phyloP scores from a whole-genome alignment of 2,113 vertebrate genomes.

The Casuarius casuarius region DNA sequence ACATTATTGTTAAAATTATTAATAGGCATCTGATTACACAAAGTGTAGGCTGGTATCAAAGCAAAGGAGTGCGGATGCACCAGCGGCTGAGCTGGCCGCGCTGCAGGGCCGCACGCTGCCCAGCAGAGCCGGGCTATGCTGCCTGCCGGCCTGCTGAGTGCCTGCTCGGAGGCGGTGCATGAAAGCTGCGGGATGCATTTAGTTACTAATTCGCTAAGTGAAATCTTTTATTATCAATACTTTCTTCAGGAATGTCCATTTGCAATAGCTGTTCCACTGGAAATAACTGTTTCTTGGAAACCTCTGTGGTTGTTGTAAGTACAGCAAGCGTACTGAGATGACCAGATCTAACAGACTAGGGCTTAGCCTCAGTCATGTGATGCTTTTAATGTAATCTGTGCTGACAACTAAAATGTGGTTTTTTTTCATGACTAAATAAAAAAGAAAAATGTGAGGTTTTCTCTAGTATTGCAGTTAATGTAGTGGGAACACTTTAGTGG shows the following conservation, averaged over 20 bases:
- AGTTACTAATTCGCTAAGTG: background rate
- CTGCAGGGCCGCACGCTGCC: no score
- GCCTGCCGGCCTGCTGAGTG: no score
- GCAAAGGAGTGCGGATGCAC: fast-evolving
- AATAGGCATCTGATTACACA: background rate
- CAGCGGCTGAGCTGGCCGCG: background rate
- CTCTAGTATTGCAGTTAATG: background rate
- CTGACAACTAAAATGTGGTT: background rate
- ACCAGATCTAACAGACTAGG: background rate
- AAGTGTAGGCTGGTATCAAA: background rate
- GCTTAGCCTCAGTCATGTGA: background rate
- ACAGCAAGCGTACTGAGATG: background rate
- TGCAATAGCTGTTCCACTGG: background rate
- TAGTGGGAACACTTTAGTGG: background rate
- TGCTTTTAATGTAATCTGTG: background rate
- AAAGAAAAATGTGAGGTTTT: background rate
- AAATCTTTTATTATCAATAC: background rate
- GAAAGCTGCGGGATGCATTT: background rate
- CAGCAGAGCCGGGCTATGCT: no score
- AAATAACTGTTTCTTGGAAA: background rate
- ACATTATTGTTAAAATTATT: background rate
- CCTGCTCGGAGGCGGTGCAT: background rate
- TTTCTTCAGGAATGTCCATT: background rate
- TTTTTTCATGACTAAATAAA: background rate
- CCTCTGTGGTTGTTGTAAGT: background rate